Percentiles rank a stretch among this genome's conserved stretches.
Evolutionary conservation across 2,888 invertebrate species (phyloP).

Genomic region (Macaria notata): DNA sequence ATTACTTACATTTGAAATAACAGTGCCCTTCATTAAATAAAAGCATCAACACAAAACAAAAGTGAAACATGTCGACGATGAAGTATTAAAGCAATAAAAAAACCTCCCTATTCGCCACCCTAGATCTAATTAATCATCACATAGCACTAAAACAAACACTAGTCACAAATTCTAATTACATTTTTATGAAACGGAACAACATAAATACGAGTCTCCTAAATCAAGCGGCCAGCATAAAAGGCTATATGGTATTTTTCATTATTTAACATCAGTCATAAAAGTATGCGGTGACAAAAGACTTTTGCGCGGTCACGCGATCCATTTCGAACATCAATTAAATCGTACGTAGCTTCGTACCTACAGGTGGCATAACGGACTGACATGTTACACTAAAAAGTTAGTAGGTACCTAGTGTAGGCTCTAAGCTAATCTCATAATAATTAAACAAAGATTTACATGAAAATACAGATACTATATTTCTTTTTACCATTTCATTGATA

Average conservation of each 20-base stretch:
- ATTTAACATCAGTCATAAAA: slow-evolving; percentile 75
- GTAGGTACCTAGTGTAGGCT: no score
- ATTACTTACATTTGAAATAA: background rate
- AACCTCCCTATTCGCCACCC: background rate
- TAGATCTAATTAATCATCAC: slow-evolving; percentile 10
- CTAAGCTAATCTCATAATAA: no score
- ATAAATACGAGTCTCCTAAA: slow-evolving; percentile 58
- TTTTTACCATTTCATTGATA: no score
- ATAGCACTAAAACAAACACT: slow-evolving; percentile 29
- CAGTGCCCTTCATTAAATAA: background rate
- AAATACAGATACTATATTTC: no score
- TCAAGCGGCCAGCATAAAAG: slow-evolving; percentile 60
- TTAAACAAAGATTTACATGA: no score
- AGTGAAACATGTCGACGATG: background rate
- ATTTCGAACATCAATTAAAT: slow-evolving; percentile 68
- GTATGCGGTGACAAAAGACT: slow-evolving; percentile 64
- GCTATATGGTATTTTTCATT: slow-evolving; percentile 71
- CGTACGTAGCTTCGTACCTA: slow-evolving; percentile 48
- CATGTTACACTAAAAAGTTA: no score
- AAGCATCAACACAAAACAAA: slow-evolving; percentile 1
- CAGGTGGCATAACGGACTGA: no score
- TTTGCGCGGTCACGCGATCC: slow-evolving; percentile 61
- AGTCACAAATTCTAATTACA: slow-evolving; percentile 40
- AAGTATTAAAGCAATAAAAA: no score
- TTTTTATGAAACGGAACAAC: slow-evolving; percentile 42